Evolutionary conservation across 2,797 vertebrate species (phyloP), one percentile per base, ranked within the genome.

Genomic region (Cheirogaleus major): DNA sequence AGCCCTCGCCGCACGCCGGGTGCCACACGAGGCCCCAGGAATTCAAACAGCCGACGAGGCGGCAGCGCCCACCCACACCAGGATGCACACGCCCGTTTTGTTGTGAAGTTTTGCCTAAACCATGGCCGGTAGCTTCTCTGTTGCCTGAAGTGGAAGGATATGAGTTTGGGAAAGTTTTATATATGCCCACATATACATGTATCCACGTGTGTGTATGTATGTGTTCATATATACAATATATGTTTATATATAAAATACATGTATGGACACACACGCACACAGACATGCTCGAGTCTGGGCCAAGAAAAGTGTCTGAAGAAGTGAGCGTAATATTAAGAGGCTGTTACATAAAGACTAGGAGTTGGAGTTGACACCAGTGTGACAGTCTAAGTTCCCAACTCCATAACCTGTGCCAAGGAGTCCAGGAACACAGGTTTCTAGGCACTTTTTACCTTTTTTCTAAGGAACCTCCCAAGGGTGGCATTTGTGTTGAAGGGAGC

Each of bases 1-100:
- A 45, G 85, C 70, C 32, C 27, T 0, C 18, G 1, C 18, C 1
- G 0, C 18, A 27, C 1, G 7, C 43, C 35, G 3, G 2, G 23
- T 7, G 32, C 32, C 48, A 23, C 25, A 38, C 15, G 1, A 69
- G 91, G 32, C 61, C 3, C 17, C 0, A 15, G 9, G 17, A 59
- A 32, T n/a, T 63, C 48, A 22, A 32, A 35, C 7, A 41, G 45
- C 38, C 14, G 45, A 8, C 2, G 2, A 52, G 69, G 50, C 25
- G 7, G 61, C n/a, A 32, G 45, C 22, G 25, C 48, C 10, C 5
- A 32, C 38, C 27, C 8, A n/a, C 11, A 17, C 41, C 41, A 1
- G 55, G 7, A 11, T 45, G 22, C 13, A 17, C 32, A 14, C 0
- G 0, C 43, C 35, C 8, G 12, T 15, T 61, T 35, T 22, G 2